phyloP scores from a whole-genome alignment of 2,113 vertebrate species.

The Urocitellus parryii region DNA sequence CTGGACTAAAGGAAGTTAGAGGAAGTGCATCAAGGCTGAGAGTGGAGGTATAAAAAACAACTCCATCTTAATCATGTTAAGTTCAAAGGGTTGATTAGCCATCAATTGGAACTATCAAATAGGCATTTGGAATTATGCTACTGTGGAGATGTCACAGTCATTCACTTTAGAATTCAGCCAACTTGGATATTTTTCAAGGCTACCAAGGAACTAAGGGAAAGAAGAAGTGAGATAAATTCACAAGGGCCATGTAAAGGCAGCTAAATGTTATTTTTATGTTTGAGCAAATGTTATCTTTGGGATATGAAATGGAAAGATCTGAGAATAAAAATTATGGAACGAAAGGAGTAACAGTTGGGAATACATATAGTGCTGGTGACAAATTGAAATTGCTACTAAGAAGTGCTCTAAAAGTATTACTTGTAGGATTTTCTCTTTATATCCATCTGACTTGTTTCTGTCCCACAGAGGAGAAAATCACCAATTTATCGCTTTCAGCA shows the following conservation, averaged over 20 bases:
- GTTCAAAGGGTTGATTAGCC: slow-evolving; percentile 38
- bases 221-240: slow-evolving; percentile 73
- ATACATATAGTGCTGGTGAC: slow-evolving; percentile 76
- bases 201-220: slow-evolving; percentile 67
- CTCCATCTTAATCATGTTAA: slow-evolving; percentile 38
- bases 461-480: slow-evolving; percentile 77
- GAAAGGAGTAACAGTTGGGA: slow-evolving; percentile 76
- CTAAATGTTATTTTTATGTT: slow-evolving; percentile 81
- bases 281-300: slow-evolving; percentile 82
- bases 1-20: not conserved
- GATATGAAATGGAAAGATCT: slow-evolving; percentile 78
- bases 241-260: slow-evolving; percentile 72
- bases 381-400: slow-evolving; percentile 81
- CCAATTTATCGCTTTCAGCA: slow-evolving; percentile 69
- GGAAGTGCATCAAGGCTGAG: slow-evolving; percentile 2
- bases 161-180: slow-evolving; percentile 70
- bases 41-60: slow-evolving; percentile 34
- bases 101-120: slow-evolving; percentile 62
- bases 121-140: slow-evolving; percentile 57
- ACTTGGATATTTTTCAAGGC: slow-evolving; percentile 73
- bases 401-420: slow-evolving; percentile 75
- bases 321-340: slow-evolving; percentile 80
- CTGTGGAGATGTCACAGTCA: slow-evolving; percentile 62
- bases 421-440: slow-evolving; percentile 77
- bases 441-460: slow-evolving; percentile 75